Evolutionary conservation across 2,113 vertebrate species (phyloP), one percentile per base, ranked within the genome.

Genomic region (Halichoeres trimaculatus): DNA sequence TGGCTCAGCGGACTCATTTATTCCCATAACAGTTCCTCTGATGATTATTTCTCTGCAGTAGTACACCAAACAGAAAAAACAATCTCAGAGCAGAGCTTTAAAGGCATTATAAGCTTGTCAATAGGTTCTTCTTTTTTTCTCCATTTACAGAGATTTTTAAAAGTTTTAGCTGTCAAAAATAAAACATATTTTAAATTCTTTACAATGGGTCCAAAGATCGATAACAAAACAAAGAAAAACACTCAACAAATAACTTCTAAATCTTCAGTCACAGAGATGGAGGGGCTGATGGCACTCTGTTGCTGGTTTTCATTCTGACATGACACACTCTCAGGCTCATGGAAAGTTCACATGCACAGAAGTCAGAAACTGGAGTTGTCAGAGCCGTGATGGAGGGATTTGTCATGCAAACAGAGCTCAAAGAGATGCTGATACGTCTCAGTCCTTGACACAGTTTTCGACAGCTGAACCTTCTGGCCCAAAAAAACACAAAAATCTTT

Each of bases 1-100:
- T 47, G 43, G 54, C 38, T 61, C 10, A 17, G 23, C 36, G 60
- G 69, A 81, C 50, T 81, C 23, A 65, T 66, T 66, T 66, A 30
- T 24, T 72, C 35, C 43, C 34, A 13, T 41, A 47, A 58, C 43
- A 48, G n/a, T 57, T 53, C 65, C 54, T 78, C 51, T 47, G 53
- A 62, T 70, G 36, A 74, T 63, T 17, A 50, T 41, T 58, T 54
- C 30, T 52, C 38, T 5, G 8, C 38, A 36, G 22, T 36, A 12
- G 41, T 58, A 36, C 60, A 65, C 22, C 41, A 19, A 70, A 41
- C 47, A 36, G 34, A 12, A 53, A 38, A 55, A 13, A 48, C 12
- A 14, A 14, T 41, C 12, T 12, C 30, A 30, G 38, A 12, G 30
- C 22, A 48, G 34, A 53, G 17, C 36, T 19, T 30, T 24, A n/a